Percentiles rank a stretch among this genome's conserved stretches.
These are phyloP conservation scores for Semaprochilodus insignis DNA, from an alignment of 2,797 vertebrate genomes.

Conservation along the genomic window DNA sequence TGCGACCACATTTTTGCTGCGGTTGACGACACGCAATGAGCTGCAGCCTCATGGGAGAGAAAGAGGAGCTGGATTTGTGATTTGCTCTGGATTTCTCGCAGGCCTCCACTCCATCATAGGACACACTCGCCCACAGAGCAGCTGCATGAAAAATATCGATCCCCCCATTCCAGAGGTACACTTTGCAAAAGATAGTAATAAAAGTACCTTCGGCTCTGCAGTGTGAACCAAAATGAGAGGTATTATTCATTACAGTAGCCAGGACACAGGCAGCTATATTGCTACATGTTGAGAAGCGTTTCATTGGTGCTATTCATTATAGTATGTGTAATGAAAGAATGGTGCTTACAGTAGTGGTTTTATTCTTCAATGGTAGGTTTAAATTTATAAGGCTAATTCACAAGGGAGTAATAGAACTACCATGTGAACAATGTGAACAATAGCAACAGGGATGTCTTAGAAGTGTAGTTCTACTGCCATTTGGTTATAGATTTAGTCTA, in stretches of 20 bases:
- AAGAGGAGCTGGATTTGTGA: slow-evolving; percentile 52
- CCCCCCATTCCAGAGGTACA: slow-evolving; percentile 41
- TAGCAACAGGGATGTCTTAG: no score
- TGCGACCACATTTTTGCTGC: slow-evolving; percentile 98
- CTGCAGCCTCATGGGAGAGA: slow-evolving; percentile 90
- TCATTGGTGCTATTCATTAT: slow-evolving; percentile 20
- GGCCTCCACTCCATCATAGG: slow-evolving; percentile 52
- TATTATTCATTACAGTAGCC: slow-evolving; percentile 48
- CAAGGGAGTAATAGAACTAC: not conserved
- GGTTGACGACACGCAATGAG: slow-evolving; percentile 99
- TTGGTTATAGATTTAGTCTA: no score
- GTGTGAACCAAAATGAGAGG: slow-evolving; percentile 24
- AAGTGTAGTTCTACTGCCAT: no score
- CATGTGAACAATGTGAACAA: no score
- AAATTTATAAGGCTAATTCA: slow-evolving; percentile 6
- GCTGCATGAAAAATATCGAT: slow-evolving; percentile 52
- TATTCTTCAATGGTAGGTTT: not conserved
- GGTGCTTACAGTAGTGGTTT: slow-evolving; percentile 1
- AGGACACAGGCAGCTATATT: slow-evolving; percentile 34
- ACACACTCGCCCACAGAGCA: slow-evolving; percentile 42
- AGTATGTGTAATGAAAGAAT: slow-evolving; percentile 22
- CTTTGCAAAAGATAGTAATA: slow-evolving; percentile 44
- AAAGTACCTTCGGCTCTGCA: slow-evolving; percentile 34
- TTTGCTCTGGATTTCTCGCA: slow-evolving; percentile 54
- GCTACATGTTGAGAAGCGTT: slow-evolving; percentile 17